Conservation (phyloP, 1,140 invertebrate genomes). For the Bombus pascuorum region DNA sequence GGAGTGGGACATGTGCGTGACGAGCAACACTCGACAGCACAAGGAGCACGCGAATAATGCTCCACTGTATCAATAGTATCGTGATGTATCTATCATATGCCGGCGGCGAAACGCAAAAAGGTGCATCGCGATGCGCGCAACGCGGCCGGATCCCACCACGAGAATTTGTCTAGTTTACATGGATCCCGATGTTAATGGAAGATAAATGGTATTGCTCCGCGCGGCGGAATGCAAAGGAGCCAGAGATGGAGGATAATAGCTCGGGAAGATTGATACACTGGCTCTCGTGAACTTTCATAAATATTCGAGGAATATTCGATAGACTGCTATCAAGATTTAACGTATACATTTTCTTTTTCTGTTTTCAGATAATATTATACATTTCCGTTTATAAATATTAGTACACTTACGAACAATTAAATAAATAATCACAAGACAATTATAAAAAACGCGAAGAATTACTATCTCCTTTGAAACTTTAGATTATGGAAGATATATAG, state of each 20-base stretch:
- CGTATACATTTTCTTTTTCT: not conserved
- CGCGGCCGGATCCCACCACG: not conserved
- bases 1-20: not conserved
- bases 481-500: too few relatives aligned
- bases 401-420: not conserved
- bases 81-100: conserved; percentile 50
- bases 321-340: not conserved
- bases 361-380: too few relatives aligned
- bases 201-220: conserved; percentile 40
- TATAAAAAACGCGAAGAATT: too few relatives aligned
- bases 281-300: conserved; percentile 30
- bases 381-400: not conserved
- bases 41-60: conserved; percentile 41
- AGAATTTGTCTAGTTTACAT: conserved; percentile 49
- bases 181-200: conserved; percentile 50
- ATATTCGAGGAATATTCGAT: conserved; percentile 24
- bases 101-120: conserved; percentile 28
- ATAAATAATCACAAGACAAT: not conserved
- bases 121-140: not conserved
- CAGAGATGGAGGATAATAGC: not conserved
- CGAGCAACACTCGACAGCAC: conserved; percentile 33
- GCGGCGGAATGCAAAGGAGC: conserved; percentile 27
- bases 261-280: conserved; percentile 31
- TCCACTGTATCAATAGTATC: conserved; percentile 54
- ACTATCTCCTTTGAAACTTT: too few relatives aligned